Evolutionary conservation across 1,140 invertebrate species (phyloP).

Genomic region (Vanessa atalanta): DNA sequence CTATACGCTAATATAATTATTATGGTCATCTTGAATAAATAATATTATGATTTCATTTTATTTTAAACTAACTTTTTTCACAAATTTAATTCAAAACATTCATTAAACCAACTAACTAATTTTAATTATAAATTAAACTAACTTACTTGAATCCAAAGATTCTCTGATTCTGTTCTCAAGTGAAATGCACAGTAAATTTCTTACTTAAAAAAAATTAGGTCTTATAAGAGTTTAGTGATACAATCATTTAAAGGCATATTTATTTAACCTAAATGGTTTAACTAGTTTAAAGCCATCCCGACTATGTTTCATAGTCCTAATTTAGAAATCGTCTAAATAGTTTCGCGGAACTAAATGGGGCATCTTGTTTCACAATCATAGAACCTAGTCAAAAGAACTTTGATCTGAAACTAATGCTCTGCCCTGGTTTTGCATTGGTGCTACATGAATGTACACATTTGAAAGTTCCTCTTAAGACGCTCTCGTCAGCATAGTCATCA

Average conservation of each 20-base stretch:
- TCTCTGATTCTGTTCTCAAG: not conserved
- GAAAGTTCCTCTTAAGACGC: no score
- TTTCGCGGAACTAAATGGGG: constrained; percentile 6
- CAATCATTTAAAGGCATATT: constrained; percentile 19
- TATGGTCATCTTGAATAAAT: no score
- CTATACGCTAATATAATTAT: no score
- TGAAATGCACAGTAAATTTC: not conserved
- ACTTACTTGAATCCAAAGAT: not conserved
- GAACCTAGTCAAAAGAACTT: not conserved
- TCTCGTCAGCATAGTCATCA: no score
- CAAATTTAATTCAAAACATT: no score
- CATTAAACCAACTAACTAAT: no score
- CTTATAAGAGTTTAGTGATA: constrained; percentile 10
- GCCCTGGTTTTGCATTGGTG: not conserved
- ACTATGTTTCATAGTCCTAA: constrained; percentile 22
- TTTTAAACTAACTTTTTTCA: no score
- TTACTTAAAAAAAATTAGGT: constrained; percentile 24
- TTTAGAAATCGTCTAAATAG: constrained; percentile 21
- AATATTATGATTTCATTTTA: no score
- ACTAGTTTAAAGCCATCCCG: constrained; percentile 18
- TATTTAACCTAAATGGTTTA: constrained; percentile 33
- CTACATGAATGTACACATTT: no score
- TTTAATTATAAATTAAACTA: not conserved
- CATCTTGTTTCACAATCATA: constrained; percentile 11
- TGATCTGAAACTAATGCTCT: not conserved